A percentile compares a stretch with the other conserved stretches of the same genome.
Evolutionary conservation across 2,888 invertebrate species (phyloP).

Genomic region (Pinctada fucata): DNA sequence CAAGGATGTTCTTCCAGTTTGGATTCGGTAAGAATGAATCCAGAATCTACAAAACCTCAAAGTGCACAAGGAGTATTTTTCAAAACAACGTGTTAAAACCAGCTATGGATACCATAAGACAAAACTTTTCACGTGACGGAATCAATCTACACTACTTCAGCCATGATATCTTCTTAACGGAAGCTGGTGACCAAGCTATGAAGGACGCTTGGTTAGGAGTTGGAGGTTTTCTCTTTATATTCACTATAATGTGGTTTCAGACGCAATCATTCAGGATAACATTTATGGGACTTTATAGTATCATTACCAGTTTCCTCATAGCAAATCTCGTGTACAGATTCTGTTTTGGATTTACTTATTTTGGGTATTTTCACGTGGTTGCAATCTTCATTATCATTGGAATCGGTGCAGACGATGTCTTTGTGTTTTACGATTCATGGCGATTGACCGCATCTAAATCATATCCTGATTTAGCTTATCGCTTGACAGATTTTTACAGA

Average conservation of each 20-base stretch:
- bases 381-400: slow-evolving; percentile 74
- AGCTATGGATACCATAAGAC: slow-evolving; percentile 45
- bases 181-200: slow-evolving; percentile 53
- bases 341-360: slow-evolving; percentile 57
- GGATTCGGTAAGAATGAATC: slow-evolving; percentile 50
- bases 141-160: slow-evolving; percentile 52
- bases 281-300: slow-evolving; percentile 53
- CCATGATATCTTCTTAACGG: slow-evolving; percentile 50
- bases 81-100: slow-evolving; percentile 46
- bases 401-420: slow-evolving; percentile 73
- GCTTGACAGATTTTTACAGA: slow-evolving; percentile 68
- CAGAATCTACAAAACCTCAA: slow-evolving; percentile 13
- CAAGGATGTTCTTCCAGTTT: slow-evolving; percentile 49
- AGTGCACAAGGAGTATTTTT: slow-evolving; percentile 20
- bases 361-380: slow-evolving; percentile 73
- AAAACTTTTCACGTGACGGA: slow-evolving; percentile 40
- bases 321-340: slow-evolving; percentile 65
- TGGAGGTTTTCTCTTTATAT: slow-evolving; percentile 64
- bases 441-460: slow-evolving; percentile 58
- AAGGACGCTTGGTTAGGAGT: slow-evolving; percentile 59
- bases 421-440: slow-evolving; percentile 74
- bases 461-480: slow-evolving; percentile 57
- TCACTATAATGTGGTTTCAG: slow-evolving; percentile 62
- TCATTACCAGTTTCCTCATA: slow-evolving; percentile 53
- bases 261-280: slow-evolving; percentile 53